Evolutionary conservation across 2,888 invertebrate genomes (phyloP), one percentile per base, ranked within the genome.

Genomic region (Deilephila elpenor): DNA sequence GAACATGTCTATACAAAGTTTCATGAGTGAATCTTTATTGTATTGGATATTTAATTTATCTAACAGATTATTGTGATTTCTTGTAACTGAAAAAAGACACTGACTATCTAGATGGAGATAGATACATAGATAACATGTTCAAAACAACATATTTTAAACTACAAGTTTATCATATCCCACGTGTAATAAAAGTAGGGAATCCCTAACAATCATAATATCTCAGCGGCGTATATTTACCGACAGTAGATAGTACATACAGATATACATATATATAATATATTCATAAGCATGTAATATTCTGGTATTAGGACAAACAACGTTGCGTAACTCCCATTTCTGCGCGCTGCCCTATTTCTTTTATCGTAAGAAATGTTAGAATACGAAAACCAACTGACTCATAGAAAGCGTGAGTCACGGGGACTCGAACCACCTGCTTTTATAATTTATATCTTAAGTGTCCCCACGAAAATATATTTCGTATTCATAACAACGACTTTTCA

Each of bases 271-370:
- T n/a, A 34, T 5, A 32, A 62, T n/a, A 62, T 62, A 37, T 62
- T 37, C 34, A n/a, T 62, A 62, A 34, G 62, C 34, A 62, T 6
- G 56, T 56, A 56, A 56, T 56, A 56, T 56, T n/a, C 56, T 56
- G 56, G 19, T 60, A 17, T 44, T 67, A 17, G 67, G 25, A 67
- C 67, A 51, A 67, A 67, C 44, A 67, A 29, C 25, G 51, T 67
- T 67, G 67, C 67, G 67, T 67, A 67, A 67, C 51, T 51, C 44
- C 44, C 51, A 51, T 67, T 51, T 67, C 51, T 51, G 67, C 20
- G 44, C 37, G 44, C 11, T 67, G 44, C 17, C 67, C 67, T 51
- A 64, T 64, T 62, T 64, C 44, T 44, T 64, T n/a, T 11, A 67
- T 67, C 25, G 44, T 44, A 29, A 67, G 25, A 67, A 67, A 17